Percentiles rank a stretch among this genome's conserved stretches.
Evolutionary conservation across 2,113 vertebrate genomes (phyloP).

Genomic region (Eulemur rufifrons): DNA sequence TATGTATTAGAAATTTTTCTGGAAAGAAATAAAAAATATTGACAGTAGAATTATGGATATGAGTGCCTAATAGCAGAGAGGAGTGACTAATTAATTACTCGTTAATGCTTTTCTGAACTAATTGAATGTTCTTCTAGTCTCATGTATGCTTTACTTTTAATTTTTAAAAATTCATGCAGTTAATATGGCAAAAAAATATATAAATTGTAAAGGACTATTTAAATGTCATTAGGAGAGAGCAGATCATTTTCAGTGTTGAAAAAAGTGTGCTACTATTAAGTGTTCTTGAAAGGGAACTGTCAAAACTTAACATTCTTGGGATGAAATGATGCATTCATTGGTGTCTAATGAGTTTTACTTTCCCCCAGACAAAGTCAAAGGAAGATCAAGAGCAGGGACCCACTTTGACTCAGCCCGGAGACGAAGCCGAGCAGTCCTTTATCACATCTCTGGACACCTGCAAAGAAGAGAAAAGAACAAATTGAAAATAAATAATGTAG

Average conservation of each 20-base stretch:
- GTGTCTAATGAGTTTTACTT: conserved; percentile 74
- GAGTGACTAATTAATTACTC: neutral
- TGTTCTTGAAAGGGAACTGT: neutral
- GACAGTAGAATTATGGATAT: neutral
- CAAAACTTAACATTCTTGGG: neutral
- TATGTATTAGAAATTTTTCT: neutral
- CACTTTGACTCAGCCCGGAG: conserved; percentile 91
- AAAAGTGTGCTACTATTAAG: neutral
- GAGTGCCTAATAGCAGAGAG: neutral
- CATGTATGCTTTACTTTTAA: neutral
- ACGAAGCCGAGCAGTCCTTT: conserved; percentile 93
- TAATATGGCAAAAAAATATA: neutral
- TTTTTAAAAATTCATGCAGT: neutral
- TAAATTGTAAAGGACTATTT: neutral
- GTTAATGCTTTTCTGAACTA: neutral
- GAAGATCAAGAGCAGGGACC: conserved; percentile 90
- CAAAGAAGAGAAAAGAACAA: conserved; percentile 97
- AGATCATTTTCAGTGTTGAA: neutral
- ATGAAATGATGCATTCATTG: conserved; percentile 32
- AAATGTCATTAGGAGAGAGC: neutral
- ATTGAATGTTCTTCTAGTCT: neutral
- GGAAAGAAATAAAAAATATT: neutral
- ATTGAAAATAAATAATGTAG: conserved; percentile 98
- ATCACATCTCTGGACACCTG: conserved; percentile 98
- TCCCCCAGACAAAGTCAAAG: conserved; percentile 91